Conservation (phyloP, 2,113 vertebrate genomes). For the Sphyrna mokarran region DNA sequence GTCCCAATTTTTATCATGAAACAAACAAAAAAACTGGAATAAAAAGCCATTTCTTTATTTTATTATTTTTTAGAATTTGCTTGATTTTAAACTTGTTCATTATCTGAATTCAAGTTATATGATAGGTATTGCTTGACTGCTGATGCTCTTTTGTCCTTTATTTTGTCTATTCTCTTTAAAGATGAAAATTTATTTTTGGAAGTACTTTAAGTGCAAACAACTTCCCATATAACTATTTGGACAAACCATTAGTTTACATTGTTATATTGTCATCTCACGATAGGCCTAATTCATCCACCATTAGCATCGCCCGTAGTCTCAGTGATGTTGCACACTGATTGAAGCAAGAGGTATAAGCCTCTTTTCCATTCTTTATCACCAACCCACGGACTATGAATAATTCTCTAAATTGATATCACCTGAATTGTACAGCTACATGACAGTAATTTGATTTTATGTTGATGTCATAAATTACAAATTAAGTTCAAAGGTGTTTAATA, state of each 20-base stretch:
- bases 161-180: not conserved
- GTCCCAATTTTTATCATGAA: not conserved
- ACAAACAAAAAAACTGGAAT: conserved; percentile 1
- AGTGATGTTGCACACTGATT: not conserved
- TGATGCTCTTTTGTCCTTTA: not conserved
- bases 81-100: not conserved
- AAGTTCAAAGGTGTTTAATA: not conserved
- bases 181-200: not conserved
- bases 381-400: not conserved
- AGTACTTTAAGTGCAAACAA: not conserved
- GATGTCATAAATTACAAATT: not conserved
- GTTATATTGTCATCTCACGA: not conserved
- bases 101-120: not conserved
- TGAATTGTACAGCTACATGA: not conserved
- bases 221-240: not conserved
- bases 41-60: not conserved
- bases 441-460: not conserved
- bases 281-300: not conserved
- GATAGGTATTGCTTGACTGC: not conserved
- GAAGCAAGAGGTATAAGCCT: not conserved
- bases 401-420: not conserved
- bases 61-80: not conserved
- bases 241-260: not conserved
- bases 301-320: not conserved
- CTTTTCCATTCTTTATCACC: not conserved